A percentile compares a stretch with the other conserved stretches of the same genome.
These are phyloP conservation scores for Choristoneura rosaceana DNA, from an alignment of 2,888 invertebrate species.

Conservation along the genomic window DNA sequence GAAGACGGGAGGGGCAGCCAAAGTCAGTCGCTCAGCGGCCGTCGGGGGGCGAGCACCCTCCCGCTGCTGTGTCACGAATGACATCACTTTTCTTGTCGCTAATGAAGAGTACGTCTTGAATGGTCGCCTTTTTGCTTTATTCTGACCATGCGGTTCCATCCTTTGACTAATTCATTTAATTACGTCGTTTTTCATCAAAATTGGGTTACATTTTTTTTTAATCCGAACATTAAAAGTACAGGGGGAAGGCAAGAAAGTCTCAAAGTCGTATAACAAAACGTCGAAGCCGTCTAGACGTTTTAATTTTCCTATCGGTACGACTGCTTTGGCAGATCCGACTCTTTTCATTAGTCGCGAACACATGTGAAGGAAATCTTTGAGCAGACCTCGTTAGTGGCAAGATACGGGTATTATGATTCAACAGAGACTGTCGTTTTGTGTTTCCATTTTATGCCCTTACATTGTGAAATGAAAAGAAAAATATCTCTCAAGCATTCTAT, in stretches of 20 bases:
- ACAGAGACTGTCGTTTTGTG: slow-evolving; percentile 54
- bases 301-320: slow-evolving; percentile 82
- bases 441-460: slow-evolving; percentile 50
- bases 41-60: slow-evolving; percentile 76
- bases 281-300: slow-evolving; percentile 80
- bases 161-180: slow-evolving; percentile 60
- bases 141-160: slow-evolving; percentile 59
- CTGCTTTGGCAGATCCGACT: slow-evolving; percentile 73
- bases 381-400: slow-evolving; percentile 73
- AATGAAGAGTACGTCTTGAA: slow-evolving; percentile 83
- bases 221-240: background rate
- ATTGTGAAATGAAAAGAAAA: slow-evolving; percentile 27
- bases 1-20: slow-evolving; percentile 64
- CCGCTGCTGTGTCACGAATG: slow-evolving; percentile 80
- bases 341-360: slow-evolving; percentile 78
- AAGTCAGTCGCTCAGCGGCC: slow-evolving; percentile 80
- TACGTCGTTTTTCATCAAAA: slow-evolving; percentile 47
- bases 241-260: slow-evolving; percentile 24
- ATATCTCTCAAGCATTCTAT: slow-evolving; percentile 12
- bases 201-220: slow-evolving; percentile 29
- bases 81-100: slow-evolving; percentile 85
- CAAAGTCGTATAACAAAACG: slow-evolving; percentile 67
- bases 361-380: slow-evolving; percentile 79
- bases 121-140: slow-evolving; percentile 70
- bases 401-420: slow-evolving; percentile 68